Percentiles rank a stretch among this genome's conserved stretches.
Evolutionary conservation across 2,797 vertebrate genomes (phyloP).

Genomic region (Cossypha niveicapilla): DNA sequence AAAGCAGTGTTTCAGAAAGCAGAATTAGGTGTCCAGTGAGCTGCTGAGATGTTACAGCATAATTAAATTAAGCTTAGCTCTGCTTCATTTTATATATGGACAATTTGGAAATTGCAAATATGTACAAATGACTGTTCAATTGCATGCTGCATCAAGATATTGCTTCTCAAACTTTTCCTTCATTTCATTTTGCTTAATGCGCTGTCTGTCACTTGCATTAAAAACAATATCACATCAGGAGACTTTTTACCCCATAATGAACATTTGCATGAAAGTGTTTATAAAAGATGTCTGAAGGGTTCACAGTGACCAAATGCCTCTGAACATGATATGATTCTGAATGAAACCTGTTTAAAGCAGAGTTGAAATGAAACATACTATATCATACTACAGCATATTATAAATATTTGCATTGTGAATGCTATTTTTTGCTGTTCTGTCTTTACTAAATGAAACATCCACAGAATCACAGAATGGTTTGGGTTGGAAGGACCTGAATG

Average conservation of each 20-base stretch:
- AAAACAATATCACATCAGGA: rapidly evolving
- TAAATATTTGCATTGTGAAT: not conserved
- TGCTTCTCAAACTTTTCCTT: not conserved
- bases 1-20: not conserved
- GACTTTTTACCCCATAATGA: not conserved
- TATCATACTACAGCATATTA: not conserved
- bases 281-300: not conserved
- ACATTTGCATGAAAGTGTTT: not conserved
- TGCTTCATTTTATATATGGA: not conserved
- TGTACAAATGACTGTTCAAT: not conserved
- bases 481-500: not conserved
- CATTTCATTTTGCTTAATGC: not conserved
- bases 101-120: not conserved
- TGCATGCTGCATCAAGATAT: not conserved
- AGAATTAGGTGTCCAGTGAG: not conserved
- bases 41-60: not conserved
- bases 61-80: not conserved
- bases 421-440: not conserved
- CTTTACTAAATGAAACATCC: not conserved
- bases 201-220: not conserved
- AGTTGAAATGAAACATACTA: not conserved
- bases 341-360: not conserved
- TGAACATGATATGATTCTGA: not conserved
- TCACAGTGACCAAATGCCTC: not conserved
- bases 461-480: not conserved